Evolutionary conservation across 2,113 vertebrate species (phyloP).

Genomic region (Callithrix jacchus): DNA sequence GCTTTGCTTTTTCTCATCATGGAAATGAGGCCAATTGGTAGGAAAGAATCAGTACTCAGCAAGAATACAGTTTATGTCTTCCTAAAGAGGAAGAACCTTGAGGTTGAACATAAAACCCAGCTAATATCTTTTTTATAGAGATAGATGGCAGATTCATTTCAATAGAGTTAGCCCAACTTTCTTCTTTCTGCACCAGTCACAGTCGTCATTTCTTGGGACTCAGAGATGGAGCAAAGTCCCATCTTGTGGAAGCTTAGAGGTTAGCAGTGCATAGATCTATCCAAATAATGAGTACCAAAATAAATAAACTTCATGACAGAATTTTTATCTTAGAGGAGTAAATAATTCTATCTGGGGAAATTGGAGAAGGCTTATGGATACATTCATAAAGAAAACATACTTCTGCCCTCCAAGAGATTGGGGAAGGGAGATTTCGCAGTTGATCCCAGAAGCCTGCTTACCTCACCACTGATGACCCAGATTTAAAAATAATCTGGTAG

Average conservation of each 20-base stretch:
- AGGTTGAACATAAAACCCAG: background rate
- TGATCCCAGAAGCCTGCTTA: constrained; percentile 35
- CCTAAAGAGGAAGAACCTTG: constrained; percentile 6
- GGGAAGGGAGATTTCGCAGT: background rate
- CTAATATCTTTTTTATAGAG: background rate
- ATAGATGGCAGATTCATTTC: background rate
- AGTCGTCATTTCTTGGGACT: background rate
- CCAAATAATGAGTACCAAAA: background rate
- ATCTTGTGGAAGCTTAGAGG: background rate
- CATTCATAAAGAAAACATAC: background rate
- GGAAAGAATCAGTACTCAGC: background rate
- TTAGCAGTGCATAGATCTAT: background rate
- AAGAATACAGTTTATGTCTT: background rate
- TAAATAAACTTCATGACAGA: background rate
- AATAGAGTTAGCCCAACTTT: background rate
- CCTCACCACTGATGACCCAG: constrained; percentile 71
- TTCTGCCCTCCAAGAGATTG: background rate
- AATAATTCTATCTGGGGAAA: background rate
- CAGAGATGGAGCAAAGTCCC: background rate
- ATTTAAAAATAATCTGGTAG: constrained; percentile 77
- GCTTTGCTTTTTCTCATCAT: background rate
- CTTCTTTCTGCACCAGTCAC: background rate
- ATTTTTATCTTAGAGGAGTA: background rate
- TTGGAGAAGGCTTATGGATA: background rate
- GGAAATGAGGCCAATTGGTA: constrained; percentile 3